Percentiles rank a stretch among this genome's conserved stretches.
Conservation (phyloP, 1,140 invertebrate species). For the Psilanteris sp. region DNA sequence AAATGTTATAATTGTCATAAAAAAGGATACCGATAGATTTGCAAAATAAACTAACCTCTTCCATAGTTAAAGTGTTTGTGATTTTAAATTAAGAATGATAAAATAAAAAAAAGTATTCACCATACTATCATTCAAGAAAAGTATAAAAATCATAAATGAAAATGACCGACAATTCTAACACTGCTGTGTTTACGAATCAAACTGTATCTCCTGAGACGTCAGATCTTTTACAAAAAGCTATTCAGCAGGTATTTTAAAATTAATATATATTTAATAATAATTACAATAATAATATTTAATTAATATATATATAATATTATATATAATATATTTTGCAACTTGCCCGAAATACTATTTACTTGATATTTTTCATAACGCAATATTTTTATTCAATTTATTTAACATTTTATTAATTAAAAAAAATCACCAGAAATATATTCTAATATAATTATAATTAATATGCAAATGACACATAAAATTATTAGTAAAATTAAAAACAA, state of each 20-base stretch:
- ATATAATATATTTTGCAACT: no score
- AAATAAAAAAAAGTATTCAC: slow-evolving; percentile 14
- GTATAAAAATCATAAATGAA: slow-evolving; percentile 16
- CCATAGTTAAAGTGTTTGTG: neutral
- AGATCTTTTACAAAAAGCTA: slow-evolving; percentile 71
- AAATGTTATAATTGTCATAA: no score
- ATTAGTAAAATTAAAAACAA: no score
- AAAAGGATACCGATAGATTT: neutral
- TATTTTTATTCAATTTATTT: no score
- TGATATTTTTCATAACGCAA: no score
- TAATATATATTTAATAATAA: no score
- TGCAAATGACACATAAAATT: no score
- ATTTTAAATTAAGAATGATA: slow-evolving; percentile 6
- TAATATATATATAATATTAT: neutral
- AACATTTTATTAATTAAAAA: no score
- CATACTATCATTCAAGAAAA: neutral
- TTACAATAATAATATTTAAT: no score
- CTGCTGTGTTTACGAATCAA: slow-evolving; percentile 70
- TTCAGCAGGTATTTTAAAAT: slow-evolving; percentile 71
- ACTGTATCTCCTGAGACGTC: slow-evolving; percentile 60
- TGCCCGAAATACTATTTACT: no score
- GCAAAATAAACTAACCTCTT: slow-evolving; percentile 27
- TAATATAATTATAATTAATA: no score
- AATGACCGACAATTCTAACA: slow-evolving; percentile 68
- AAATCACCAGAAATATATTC: no score